These are phyloP conservation scores for Pogonognathellus flavescens DNA, from an alignment of 1,140 invertebrate species.

Conservation along the genomic window DNA sequence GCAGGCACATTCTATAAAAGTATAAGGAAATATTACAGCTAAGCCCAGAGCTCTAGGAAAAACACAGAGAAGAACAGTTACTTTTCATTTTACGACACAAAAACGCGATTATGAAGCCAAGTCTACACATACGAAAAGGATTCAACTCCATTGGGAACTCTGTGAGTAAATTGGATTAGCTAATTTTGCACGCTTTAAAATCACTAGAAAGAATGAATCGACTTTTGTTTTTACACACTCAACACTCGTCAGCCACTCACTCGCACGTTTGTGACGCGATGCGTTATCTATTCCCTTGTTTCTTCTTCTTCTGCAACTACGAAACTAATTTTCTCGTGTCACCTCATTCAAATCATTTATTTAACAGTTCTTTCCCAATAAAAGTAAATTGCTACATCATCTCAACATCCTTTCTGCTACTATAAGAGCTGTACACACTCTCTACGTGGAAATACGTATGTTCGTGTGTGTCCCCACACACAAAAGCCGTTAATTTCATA, in stretches of 20 bases:
- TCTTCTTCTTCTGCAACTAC: too few species aligned
- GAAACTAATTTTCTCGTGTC: conserved; percentile 15
- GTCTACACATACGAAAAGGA: not conserved
- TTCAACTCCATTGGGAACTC: conserved; percentile 26
- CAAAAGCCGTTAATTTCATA: too few species aligned
- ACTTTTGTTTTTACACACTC: conserved; percentile 30
- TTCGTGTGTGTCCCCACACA: not conserved
- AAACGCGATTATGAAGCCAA: not conserved
- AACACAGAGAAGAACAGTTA: conserved; percentile 1
- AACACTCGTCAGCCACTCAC: not conserved
- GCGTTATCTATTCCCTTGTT: too few species aligned
- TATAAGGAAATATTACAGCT: not conserved
- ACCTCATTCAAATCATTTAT: conserved; percentile 29
- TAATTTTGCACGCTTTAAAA: conserved; percentile 44
- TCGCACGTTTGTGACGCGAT: too few species aligned
- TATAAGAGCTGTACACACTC: not conserved
- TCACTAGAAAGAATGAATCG: not conserved
- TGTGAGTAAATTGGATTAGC: conserved; percentile 36
- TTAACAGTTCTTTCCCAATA: conserved; percentile 45
- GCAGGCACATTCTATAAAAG: not conserved
- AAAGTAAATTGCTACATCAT: conserved; percentile 44
- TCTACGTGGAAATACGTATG: not conserved
- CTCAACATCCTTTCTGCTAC: not conserved
- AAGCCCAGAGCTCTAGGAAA: not conserved
- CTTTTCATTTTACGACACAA: conserved; percentile 43